Base-by-base conservation (phyloP, 2,797 vertebrate genomes). In the Sebastes matsubarae region DNA sequence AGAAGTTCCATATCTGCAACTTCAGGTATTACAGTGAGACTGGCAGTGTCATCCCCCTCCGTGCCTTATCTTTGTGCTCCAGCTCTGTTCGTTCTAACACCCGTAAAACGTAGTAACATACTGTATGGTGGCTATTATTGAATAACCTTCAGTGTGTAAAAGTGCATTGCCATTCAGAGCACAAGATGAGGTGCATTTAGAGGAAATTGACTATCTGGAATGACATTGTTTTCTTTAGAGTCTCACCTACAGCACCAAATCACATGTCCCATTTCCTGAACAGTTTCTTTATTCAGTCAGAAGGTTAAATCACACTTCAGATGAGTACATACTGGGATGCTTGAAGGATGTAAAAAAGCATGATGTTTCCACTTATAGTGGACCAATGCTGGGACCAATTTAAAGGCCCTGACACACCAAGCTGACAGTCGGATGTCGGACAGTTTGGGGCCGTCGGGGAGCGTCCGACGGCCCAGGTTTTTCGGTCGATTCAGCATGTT, bases 61-160 rank as follows among this genome's bases (percentile, higher is more conserved):
- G 29, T 20, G 29, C 52, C 76, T 90, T 92, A 94, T 93, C 91
- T 92, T 54, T 69, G 42, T 74, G 34, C 46, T 50, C 67, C 89
- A 89, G 89, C 65, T 59, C 61, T 75, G 72, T 25, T 75, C 65
- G 76, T 73, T 81, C 25, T 61, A 77, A 83, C 87, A 88, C 73
- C 83, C 81, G 84, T 82, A 72, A 75, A 86, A 69, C 38, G 27
- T 55, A 42, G 61, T 24, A 36, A 73, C 54, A 13, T 66, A 63
- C 30, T 13, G 60, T 18, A 67, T 11, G 29, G 63, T 29, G 9
- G 55, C 14, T 60, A 72, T 63, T 22, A 71, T 2, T 80, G 30
- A 83, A 70, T 42, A 46, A 12, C 12, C 24, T 72, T 79, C 22
- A 29, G 20, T 59, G 54, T 77, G 6, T 64, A 27, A 29, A 75